These are phyloP conservation scores for Lasioglossum zephyrum DNA, from an alignment of 2,888 invertebrate genomes.

Conservation along the genomic window DNA sequence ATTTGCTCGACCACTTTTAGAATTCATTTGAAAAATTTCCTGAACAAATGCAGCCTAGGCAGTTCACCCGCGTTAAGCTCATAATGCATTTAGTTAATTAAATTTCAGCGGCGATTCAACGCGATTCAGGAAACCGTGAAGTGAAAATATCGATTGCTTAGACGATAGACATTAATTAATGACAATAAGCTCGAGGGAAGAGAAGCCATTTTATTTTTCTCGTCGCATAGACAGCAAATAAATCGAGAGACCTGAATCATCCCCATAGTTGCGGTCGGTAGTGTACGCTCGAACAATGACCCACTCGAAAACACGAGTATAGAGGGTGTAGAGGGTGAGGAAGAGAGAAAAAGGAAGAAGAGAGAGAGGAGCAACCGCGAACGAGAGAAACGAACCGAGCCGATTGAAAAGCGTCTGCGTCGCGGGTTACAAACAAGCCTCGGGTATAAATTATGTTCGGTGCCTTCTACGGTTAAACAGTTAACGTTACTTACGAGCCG, in stretches of 20 bases:
- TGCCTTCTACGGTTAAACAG: constrained; percentile 8
- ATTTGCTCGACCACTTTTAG: too few relatives aligned
- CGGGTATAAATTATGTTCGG: constrained; percentile 26
- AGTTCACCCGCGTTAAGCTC: too few relatives aligned
- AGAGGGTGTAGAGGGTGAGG: background rate
- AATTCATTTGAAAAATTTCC: too few relatives aligned
- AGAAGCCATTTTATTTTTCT: background rate
- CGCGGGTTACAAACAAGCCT: constrained; percentile 12
- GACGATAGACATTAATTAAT: too few relatives aligned
- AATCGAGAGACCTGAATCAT: background rate
- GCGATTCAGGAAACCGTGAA: too few relatives aligned
- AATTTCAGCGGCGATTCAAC: too few relatives aligned
- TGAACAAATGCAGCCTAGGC: too few relatives aligned
- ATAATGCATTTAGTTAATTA: too few relatives aligned
- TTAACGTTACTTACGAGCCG: background rate
- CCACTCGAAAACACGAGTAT: constrained; percentile 27
- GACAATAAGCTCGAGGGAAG: background rate
- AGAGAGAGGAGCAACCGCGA: background rate
- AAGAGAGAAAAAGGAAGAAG: background rate
- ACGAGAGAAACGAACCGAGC: background rate
- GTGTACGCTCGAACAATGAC: constrained; percentile 21
- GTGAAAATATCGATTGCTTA: too few relatives aligned
- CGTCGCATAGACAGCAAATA: constrained; percentile 1
- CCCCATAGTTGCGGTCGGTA: constrained; percentile 18
- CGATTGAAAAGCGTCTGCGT: constrained; percentile 24